Evolutionary conservation across 2,113 vertebrate species (phyloP).

Genomic region (Kryptolebias marmoratus): DNA sequence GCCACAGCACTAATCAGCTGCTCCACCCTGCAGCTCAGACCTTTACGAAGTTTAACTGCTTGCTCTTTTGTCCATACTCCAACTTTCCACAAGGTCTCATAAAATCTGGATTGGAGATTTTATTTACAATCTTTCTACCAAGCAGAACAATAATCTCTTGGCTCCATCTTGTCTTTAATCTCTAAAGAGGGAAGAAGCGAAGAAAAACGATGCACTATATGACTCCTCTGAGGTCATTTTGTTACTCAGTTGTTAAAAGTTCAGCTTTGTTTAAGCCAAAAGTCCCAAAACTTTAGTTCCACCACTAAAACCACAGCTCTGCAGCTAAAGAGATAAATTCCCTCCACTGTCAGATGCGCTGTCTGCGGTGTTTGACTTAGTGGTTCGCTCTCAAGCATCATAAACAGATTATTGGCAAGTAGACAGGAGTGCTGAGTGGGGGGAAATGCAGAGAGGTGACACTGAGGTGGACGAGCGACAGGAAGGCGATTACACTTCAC

Average conservation of each 20-base stretch:
- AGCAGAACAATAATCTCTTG: too few relatives aligned
- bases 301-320: constrained; percentile 21
- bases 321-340: constrained; percentile 16
- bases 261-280: neutral
- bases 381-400: constrained; percentile 46
- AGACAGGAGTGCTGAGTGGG: constrained; percentile 59
- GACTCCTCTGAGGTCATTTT: neutral
- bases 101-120: neutral
- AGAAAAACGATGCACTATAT: neutral
- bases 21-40: too few relatives aligned
- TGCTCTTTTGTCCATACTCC: too few relatives aligned
- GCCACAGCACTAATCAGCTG: too few relatives aligned
- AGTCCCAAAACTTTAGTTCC: neutral
- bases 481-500: constrained; percentile 34
- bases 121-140: neutral
- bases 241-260: neutral
- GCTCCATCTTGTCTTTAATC: too few relatives aligned
- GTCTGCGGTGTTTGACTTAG: constrained; percentile 40
- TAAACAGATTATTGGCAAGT: constrained; percentile 65
- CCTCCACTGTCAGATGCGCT: constrained; percentile 24
- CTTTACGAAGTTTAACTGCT: too few relatives aligned
- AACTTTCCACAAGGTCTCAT: neutral
- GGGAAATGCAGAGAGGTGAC: constrained; percentile 60
- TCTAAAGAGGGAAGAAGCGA: neutral
- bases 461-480: constrained; percentile 45